These are phyloP conservation scores for Scarus forsteni DNA, from an alignment of 2,797 vertebrate genomes.

Conservation along the genomic window DNA sequence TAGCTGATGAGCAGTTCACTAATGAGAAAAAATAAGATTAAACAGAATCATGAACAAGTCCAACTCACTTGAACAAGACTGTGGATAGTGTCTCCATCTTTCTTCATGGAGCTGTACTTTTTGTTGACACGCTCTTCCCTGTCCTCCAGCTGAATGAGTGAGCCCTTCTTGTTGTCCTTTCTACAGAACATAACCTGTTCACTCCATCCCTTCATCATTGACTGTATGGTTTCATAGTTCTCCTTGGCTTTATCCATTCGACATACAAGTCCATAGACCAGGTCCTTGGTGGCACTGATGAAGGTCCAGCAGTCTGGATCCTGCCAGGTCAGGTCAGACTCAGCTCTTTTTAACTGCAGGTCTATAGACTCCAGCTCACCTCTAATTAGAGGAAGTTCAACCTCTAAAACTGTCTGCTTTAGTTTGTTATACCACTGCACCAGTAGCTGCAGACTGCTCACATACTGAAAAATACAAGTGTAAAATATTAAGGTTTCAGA, in stretches of 20 bases:
- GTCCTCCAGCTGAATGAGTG: conserved; percentile 83
- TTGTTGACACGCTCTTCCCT: conserved; percentile 78
- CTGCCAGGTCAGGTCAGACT: conserved; percentile 82
- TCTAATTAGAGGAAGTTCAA: conserved; percentile 84
- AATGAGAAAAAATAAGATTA: background rate
- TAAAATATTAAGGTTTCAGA: background rate
- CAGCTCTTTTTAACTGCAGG: conserved; percentile 75
- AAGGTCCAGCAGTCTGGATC: conserved; percentile 80
- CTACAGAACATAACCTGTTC: conserved; percentile 82
- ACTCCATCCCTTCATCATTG: conserved; percentile 82
- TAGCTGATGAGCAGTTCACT: too few species aligned
- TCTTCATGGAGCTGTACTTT: conserved; percentile 80
- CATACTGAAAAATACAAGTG: conserved; percentile 71
- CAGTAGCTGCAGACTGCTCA: conserved; percentile 84
- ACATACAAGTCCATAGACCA: conserved; percentile 73
- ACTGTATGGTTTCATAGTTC: conserved; percentile 80
- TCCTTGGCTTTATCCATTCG: conserved; percentile 81
- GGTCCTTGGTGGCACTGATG: conserved; percentile 72
- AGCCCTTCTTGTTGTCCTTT: conserved; percentile 84
- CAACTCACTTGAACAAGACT: conserved; percentile 82
- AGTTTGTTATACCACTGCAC: conserved; percentile 86
- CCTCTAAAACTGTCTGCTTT: conserved; percentile 83
- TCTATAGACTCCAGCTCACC: conserved; percentile 80
- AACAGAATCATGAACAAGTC: background rate
- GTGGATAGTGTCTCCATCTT: conserved; percentile 83